Conservation (phyloP, 2,113 vertebrate genomes). For the Scomber japonicus region DNA sequence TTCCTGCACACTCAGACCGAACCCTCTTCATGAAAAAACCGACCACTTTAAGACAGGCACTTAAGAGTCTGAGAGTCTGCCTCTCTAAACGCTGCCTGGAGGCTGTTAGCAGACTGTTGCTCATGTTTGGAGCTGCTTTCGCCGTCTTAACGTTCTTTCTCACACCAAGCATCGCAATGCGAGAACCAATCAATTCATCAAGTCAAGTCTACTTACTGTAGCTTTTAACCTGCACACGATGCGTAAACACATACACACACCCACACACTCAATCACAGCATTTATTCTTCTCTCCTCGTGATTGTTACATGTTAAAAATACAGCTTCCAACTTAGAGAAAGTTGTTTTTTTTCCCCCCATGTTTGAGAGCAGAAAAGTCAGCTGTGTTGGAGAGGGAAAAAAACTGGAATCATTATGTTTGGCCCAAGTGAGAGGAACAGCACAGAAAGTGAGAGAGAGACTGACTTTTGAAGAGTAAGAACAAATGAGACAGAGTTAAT, state of each 20-base stretch:
- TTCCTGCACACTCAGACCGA: conserved; percentile 57
- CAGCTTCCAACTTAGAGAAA: conserved; percentile 32
- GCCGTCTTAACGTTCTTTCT: conserved; percentile 29
- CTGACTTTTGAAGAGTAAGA: conserved; percentile 45
- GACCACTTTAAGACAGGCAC: conserved; percentile 62
- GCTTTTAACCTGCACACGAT: conserved; percentile 4
- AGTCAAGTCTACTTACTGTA: conserved; percentile 25
- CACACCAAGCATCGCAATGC: conserved; percentile 29
- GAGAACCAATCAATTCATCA: conserved; percentile 36
- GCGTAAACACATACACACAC: conserved; percentile 17
- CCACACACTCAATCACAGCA: conserved; percentile 27
- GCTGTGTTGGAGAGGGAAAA: conserved; percentile 59
- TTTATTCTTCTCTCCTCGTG: not conserved
- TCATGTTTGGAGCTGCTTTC: conserved; percentile 16
- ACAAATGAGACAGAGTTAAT: conserved; percentile 11
- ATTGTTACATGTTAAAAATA: conserved; percentile 9
- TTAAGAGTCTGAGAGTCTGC: conserved; percentile 56
- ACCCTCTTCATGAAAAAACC: conserved; percentile 46
- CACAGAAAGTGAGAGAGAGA: conserved; percentile 47
- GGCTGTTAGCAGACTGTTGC: conserved; percentile 17
- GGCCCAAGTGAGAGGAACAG: conserved; percentile 64
- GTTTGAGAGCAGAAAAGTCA: conserved; percentile 19
- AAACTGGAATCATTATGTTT: conserved; percentile 56
- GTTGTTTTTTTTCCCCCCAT: conserved; percentile 12
- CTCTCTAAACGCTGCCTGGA: conserved; percentile 41